phyloP scores from a whole-genome alignment of 2,888 invertebrate species.

The Andrena chrysosceles region DNA sequence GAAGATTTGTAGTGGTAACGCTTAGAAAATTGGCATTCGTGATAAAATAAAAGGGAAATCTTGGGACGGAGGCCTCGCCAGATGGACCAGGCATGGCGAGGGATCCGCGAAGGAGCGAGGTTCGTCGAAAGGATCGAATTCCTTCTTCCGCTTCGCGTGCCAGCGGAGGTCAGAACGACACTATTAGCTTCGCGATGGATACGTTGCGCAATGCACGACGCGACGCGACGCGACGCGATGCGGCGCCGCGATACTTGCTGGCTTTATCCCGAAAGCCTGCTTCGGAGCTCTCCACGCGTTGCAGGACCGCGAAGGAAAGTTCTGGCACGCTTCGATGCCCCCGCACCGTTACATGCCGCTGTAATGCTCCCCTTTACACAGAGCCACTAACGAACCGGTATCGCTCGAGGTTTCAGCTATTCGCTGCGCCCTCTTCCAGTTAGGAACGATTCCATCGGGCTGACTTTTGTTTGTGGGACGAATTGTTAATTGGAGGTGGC shows the following conservation, averaged over 20 bases:
- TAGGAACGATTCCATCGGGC: not conserved
- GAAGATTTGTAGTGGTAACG: not conserved
- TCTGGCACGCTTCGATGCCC: conserved; percentile 68
- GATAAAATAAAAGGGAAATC: not conserved
- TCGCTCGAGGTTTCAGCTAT: conserved; percentile 3
- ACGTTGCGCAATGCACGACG: not conserved
- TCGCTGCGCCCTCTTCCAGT: not conserved
- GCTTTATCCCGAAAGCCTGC: conserved; percentile 17
- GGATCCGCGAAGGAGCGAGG: not conserved
- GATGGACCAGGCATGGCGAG: not conserved
- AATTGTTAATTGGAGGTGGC: not conserved
- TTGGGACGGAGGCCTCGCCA: not conserved
- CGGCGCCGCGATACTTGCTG: conserved; percentile 18
- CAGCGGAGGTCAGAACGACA: conserved; percentile 17
- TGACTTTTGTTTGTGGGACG: not conserved
- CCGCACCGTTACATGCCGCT: conserved; percentile 69
- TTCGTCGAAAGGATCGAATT: conserved; percentile 29
- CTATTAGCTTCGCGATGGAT: conserved; percentile 3
- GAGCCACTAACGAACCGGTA: conserved; percentile 8
- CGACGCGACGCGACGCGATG: not conserved
- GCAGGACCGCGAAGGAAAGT: conserved; percentile 55
- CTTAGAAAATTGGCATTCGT: not conserved
- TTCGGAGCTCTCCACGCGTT: conserved; percentile 28
- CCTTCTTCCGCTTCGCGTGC: conserved; percentile 34
- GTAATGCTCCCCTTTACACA: conserved; percentile 37